Evolutionary conservation across 2,797 vertebrate species (phyloP), one percentile per base, ranked within the genome.

Genomic region (Trachops cirrhosus): DNA sequence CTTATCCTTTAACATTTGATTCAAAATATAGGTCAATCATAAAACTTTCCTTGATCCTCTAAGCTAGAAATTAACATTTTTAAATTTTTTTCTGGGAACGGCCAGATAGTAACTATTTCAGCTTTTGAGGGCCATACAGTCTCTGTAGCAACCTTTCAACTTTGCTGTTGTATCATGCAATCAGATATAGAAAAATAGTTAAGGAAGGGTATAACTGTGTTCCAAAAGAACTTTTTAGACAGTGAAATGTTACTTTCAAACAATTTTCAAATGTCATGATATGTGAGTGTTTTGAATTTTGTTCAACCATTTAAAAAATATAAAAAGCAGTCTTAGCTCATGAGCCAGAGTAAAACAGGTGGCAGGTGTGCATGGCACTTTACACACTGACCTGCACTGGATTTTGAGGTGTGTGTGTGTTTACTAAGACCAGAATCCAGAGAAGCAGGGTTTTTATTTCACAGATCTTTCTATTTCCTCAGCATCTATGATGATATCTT

Each of bases 241-340:
- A 79, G 0, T 67, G 37, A 86, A 46, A 62, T 84, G 94, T 74
- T 50, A 83, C 12, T 54, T 73, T 67, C 18, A 86, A 64, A 79
- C 8, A 21, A 32, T 54, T 93, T 86, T 70, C 29, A 44, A 57
- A 19, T 78, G 19, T 5, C 29, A 29, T n/a, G 5, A 77, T 37
- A 19, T 39, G 50, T 59, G 82, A 62, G 37, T 89, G 16, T 64
- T 93, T 83, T 83, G 24, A 75, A n/a, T 94, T 97, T 88, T 86
- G 57, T 29, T 86, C 18, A 89, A 52, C 21, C 6, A 86, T 26
- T 95, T 80, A 46, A 83, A 83, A 96, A 85, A 73, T 67, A 24
- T 44, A 77, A 70, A 92, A 93, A 44, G 32, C 9, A 89, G 15
- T 92, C 34, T 48, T 79, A 91, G 19, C 26, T 82, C 44, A 68